Evolutionary conservation across 2,797 vertebrate species (phyloP).

Genomic region (Phoxinus dragarum): DNA sequence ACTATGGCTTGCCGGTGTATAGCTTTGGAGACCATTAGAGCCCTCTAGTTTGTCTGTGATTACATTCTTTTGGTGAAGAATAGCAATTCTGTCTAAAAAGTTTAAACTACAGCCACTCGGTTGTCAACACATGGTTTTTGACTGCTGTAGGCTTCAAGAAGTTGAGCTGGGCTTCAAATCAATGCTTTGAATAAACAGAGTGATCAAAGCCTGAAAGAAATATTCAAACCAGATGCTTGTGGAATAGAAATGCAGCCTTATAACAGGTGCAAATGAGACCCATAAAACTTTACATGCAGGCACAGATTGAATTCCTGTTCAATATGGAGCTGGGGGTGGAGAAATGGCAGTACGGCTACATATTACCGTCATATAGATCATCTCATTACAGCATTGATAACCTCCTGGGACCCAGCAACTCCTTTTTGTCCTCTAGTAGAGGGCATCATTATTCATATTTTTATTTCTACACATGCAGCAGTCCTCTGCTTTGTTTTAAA

Average conservation of each 20-base stretch:
- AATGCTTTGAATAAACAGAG: slow-evolving; percentile 45
- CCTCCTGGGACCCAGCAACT: not conserved
- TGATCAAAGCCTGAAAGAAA: slow-evolving; percentile 51
- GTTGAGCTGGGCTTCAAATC: slow-evolving; percentile 43
- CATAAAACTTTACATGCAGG: slow-evolving; percentile 46
- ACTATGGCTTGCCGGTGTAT: not conserved
- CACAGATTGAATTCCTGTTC: slow-evolving; percentile 35
- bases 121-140: slow-evolving; percentile 47
- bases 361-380: not conserved
- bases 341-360: not conserved
- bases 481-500: not conserved
- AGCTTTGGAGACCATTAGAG: slow-evolving; percentile 32
- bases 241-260: slow-evolving; percentile 31
- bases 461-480: not conserved
- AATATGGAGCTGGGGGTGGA: not conserved
- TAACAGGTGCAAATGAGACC: slow-evolving; percentile 61
- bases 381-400: not conserved
- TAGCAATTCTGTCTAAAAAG: slow-evolving; percentile 26
- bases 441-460: not conserved
- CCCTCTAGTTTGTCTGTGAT: slow-evolving; percentile 41
- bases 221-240: slow-evolving; percentile 59
- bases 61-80: slow-evolving; percentile 46
- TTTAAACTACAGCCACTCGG: slow-evolving; percentile 41
- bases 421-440: not conserved
- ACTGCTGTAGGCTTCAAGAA: slow-evolving; percentile 15